Evolutionary conservation across 2,888 invertebrate species (phyloP).

Genomic region (Coenonympha arcania): DNA sequence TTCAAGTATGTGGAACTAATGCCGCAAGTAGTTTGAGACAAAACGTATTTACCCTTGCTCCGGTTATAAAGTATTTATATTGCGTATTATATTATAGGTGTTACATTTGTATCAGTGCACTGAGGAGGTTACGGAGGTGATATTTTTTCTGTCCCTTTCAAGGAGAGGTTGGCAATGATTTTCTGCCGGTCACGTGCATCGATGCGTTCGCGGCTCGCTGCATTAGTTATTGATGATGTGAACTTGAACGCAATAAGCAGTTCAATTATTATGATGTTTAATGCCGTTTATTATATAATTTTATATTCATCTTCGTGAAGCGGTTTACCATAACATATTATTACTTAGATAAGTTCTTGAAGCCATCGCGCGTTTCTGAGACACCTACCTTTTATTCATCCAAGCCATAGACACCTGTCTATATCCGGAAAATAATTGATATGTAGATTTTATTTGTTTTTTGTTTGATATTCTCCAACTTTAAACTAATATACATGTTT

Average conservation of each 20-base stretch:
- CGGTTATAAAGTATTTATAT: slow-evolving; percentile 15
- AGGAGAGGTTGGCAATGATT: slow-evolving; percentile 42
- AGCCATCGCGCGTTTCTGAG: too few relatives aligned
- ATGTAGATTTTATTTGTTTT: too few relatives aligned
- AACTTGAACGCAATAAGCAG: slow-evolving; percentile 30
- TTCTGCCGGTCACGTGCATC: slow-evolving; percentile 47
- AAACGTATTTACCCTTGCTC: slow-evolving; percentile 15
- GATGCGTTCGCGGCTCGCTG: slow-evolving; percentile 35
- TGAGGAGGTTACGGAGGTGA: slow-evolving; percentile 11
- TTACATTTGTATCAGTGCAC: slow-evolving; percentile 4
- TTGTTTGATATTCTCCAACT: too few relatives aligned
- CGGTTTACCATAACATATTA: too few relatives aligned
- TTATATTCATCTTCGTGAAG: too few relatives aligned
- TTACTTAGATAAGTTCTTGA: too few relatives aligned
- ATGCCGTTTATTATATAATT: neutral
- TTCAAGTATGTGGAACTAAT: slow-evolving; percentile 36
- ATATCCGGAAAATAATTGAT: too few relatives aligned
- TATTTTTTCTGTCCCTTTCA: slow-evolving; percentile 38
- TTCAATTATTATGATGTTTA: slow-evolving; percentile 23
- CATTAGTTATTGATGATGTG: slow-evolving; percentile 29
- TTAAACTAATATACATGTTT: too few relatives aligned
- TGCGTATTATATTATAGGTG: slow-evolving; percentile 8
- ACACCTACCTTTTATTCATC: too few relatives aligned
- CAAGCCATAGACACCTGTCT: too few relatives aligned
- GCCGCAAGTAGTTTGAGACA: slow-evolving; percentile 12